Base-by-base conservation (phyloP, 2,888 invertebrate genomes). In the Ormyrus rosae region DNA sequence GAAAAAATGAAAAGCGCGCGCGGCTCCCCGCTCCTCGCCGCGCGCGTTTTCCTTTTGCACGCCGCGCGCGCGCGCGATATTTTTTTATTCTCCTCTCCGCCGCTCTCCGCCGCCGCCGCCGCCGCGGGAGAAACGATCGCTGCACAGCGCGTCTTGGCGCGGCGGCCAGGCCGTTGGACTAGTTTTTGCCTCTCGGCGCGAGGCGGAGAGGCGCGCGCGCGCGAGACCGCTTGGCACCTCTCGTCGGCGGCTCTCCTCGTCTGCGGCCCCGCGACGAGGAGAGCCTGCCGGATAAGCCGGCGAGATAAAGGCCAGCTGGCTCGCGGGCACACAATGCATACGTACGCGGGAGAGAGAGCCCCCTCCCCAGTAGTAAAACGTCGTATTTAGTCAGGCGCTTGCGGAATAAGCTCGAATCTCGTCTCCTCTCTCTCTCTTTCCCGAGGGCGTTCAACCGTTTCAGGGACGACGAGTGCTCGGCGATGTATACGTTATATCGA, bases 221-320 rank as follows among this genome's bases (percentile, higher is more conserved):
- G 85, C 86, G 85, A 88, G 88, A 88, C 88, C 86, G 88, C 87
- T 88, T 89, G 88, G 88, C 88, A 88, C 88, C 88, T 86, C 84
- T 50, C 55, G 13, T 1, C 19, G 13, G 34, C 19, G 6, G 19
- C 51, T n/a, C 56, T 45, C 10, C 6, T 61, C 46, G 58, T 45
- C 19, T 53, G 60, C 48, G 48, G 58, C 58, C 58, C 48, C 63
- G 63, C 63, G 72, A 64, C 53, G 46, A 53, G 55, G 2, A 45
- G 45, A 73, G 72, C 6, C 72, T 53, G 11, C 2, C 8, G 10
- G 34, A 34, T 34, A 34, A 34, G 34, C 34, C 34, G 34, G 34
- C 34, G 2, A 34, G 4, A 34, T 34, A 34, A 34, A 34, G 34
- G 34, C 34, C 34, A 34, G 34, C 34, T 34, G 34, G 34, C 34